Conservation (phyloP, 2,113 vertebrate species). For the Tyrannus savana region DNA sequence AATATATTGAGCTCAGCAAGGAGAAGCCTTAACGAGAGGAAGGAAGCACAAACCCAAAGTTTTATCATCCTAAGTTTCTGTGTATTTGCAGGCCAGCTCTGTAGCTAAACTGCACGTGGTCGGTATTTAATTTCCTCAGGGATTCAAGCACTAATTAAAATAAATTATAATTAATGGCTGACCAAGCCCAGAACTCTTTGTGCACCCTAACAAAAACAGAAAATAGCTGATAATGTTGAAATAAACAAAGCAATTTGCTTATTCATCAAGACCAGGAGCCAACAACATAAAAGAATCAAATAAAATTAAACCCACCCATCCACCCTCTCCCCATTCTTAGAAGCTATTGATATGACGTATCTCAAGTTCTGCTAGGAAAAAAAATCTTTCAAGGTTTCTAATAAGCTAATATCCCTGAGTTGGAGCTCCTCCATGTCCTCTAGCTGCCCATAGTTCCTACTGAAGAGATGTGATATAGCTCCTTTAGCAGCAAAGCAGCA, state of each 20-base stretch:
- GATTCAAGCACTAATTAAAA: slow-evolving; percentile 54
- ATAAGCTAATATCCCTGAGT: neutral
- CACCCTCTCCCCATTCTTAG: neutral
- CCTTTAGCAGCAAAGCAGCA: neutral
- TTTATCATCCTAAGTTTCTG: neutral
- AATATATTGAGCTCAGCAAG: neutral
- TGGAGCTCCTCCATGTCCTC: neutral
- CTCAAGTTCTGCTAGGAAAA: neutral
- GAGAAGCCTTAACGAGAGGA: neutral
- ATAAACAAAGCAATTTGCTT: neutral
- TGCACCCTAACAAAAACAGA: neutral
- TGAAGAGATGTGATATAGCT: neutral
- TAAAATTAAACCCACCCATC: neutral
- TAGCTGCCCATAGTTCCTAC: neutral
- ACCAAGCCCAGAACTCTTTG: neutral
- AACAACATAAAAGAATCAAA: neutral
- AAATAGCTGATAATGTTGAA: neutral
- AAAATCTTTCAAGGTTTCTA: neutral
- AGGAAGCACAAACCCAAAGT: neutral
- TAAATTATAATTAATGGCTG: slow-evolving; percentile 44
- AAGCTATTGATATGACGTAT: neutral
- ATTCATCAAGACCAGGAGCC: neutral
- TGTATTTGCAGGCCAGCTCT: neutral
- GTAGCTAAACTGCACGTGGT: neutral
- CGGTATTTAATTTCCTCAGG: slow-evolving; percentile 24